Percentiles rank a stretch among this genome's conserved stretches.
phyloP scores from a whole-genome alignment of 2,797 vertebrate species.

The Loriculus beryllinus region DNA sequence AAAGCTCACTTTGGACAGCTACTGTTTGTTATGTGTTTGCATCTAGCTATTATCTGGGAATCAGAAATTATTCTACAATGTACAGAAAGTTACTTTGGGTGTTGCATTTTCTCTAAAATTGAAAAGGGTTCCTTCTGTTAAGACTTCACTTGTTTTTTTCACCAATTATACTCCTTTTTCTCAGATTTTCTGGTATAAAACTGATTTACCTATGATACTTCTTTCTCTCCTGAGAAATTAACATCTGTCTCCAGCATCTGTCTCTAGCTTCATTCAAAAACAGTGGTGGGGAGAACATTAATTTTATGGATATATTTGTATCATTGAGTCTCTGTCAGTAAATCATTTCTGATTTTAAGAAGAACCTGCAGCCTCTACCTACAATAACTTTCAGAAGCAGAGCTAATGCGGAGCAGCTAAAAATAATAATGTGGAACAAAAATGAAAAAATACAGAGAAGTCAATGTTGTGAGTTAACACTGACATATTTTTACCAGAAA shows the following conservation, averaged over 20 bases:
- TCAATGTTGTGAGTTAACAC: slow-evolving; percentile 50
- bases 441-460: slow-evolving; percentile 58
- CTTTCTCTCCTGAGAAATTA: not conserved
- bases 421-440: slow-evolving; percentile 55
- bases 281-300: not conserved
- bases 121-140: not conserved
- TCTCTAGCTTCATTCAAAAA: not conserved
- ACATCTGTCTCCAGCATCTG: not conserved
- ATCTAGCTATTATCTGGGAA: not conserved
- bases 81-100: not conserved
- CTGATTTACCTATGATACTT: slow-evolving; percentile 39
- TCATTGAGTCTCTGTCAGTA: not conserved
- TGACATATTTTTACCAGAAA: slow-evolving; percentile 44
- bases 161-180: not conserved
- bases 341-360: not conserved
- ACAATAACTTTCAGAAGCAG: slow-evolving; percentile 40
- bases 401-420: slow-evolving; percentile 29
- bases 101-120: not conserved
- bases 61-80: not conserved
- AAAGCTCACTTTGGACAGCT: not conserved
- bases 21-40: not conserved
- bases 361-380: not conserved
- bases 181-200: slow-evolving; percentile 16
- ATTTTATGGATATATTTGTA: not conserved
- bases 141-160: not conserved